phyloP scores from a whole-genome alignment of 2,888 invertebrate genomes.

The Synanthedon myopaeformis region DNA sequence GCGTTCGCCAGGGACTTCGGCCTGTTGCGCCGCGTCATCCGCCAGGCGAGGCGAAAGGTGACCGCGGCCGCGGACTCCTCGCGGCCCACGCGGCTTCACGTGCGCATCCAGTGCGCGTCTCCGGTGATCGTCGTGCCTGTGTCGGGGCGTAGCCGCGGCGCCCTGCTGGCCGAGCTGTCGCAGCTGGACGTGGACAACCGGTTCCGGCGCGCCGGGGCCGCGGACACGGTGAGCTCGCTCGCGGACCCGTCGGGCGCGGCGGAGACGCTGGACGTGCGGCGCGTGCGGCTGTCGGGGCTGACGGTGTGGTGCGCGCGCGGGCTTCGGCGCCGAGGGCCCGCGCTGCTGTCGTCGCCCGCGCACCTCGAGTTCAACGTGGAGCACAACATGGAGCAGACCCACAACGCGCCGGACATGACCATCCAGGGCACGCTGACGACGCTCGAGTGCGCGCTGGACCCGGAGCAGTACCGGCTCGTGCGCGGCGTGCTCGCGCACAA shows the following conservation, averaged over 20 bases:
- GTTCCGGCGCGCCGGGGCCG: conserved; percentile 75
- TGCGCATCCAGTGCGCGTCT: conserved; percentile 53
- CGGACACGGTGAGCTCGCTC: conserved; percentile 60
- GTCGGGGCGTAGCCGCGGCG: conserved; percentile 80
- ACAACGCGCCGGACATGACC: conserved; percentile 82
- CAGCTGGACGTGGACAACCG: conserved; percentile 81
- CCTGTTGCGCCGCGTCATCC: conserved; percentile 82
- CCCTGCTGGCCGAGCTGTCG: conserved; percentile 85
- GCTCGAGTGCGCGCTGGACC: conserved; percentile 83
- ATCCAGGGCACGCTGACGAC: conserved; percentile 88
- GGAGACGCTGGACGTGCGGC: conserved; percentile 80
- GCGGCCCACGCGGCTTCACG: conserved; percentile 75
- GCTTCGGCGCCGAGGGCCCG: conserved; percentile 69
- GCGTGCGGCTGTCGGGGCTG: conserved; percentile 80
- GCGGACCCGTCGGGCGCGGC: conserved; percentile 43
- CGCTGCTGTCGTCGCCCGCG: conserved; percentile 85
- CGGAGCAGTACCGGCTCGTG: conserved; percentile 87
- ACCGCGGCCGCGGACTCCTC: conserved; percentile 45
- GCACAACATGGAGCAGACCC: conserved; percentile 78
- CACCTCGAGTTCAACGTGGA: conserved; percentile 84
- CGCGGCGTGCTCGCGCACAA: conserved; percentile 90
- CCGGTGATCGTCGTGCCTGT: conserved; percentile 91
- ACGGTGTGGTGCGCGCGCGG: conserved; percentile 72
- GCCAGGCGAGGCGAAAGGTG: conserved; percentile 74
- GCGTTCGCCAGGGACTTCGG: conserved; percentile 89